These are phyloP conservation scores for Sarcophaga caerulescens DNA, from an alignment of 2,888 invertebrate species.

Conservation along the genomic window DNA sequence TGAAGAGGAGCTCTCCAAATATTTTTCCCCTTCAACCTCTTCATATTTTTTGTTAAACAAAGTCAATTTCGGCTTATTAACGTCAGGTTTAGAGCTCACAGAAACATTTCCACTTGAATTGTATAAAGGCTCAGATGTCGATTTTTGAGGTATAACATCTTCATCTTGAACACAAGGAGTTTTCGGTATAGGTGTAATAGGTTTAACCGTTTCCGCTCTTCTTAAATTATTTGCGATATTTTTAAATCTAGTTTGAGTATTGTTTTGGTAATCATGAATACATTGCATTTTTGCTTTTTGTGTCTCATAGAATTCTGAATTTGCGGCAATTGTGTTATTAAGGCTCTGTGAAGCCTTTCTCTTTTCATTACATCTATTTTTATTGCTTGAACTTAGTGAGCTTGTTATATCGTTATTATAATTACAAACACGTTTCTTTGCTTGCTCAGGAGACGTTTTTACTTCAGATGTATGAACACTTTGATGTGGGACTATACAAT, in stretches of 20 bases:
- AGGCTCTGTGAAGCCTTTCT: constrained; percentile 31
- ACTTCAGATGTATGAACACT: constrained; percentile 26
- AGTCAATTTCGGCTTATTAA: constrained; percentile 76
- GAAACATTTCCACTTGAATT: constrained; percentile 40
- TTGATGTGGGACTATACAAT: constrained; percentile 67
- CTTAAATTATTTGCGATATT: constrained; percentile 67
- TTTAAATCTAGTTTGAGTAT: constrained; percentile 26
- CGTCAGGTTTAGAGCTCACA: background rate
- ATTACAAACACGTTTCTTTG: constrained; percentile 77
- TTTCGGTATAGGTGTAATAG: constrained; percentile 68
- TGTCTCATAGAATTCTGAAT: constrained; percentile 48
- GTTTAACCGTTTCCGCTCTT: constrained; percentile 53
- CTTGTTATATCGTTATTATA: constrained; percentile 80
- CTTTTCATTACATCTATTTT: constrained; percentile 73
- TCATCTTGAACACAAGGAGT: constrained; percentile 38
- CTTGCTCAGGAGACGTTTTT: constrained; percentile 76
- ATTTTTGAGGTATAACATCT: constrained; percentile 61
- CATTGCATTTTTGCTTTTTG: constrained; percentile 54
- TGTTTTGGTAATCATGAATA: constrained; percentile 1
- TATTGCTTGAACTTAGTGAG: constrained; percentile 79
- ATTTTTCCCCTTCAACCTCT: constrained; percentile 61
- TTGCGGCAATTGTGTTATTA: constrained; percentile 46
- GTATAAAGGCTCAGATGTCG: constrained; percentile 56
- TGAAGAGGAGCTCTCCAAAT: constrained; percentile 41
- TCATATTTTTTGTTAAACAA: constrained; percentile 77